phyloP scores from a whole-genome alignment of 1,140 invertebrate genomes.

The Micrasema longulum region DNA sequence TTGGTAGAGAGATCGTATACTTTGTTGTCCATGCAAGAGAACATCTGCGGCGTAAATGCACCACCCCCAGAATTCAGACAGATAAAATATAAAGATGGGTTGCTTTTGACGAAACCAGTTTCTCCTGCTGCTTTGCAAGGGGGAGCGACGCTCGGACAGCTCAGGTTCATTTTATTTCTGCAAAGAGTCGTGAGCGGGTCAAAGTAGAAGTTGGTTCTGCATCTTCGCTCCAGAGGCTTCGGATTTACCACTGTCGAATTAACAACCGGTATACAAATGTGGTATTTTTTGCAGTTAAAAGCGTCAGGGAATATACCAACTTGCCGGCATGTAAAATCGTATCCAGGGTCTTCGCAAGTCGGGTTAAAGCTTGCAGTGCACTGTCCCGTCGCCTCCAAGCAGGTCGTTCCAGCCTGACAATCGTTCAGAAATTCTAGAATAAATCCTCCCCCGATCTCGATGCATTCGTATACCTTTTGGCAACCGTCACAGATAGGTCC shows the following conservation, averaged over 20 bases:
- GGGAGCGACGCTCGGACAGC: neutral
- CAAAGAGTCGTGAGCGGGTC: conserved; percentile 27
- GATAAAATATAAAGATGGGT: conserved; percentile 38
- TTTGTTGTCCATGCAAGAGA: conserved; percentile 20
- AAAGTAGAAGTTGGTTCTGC: conserved; percentile 6
- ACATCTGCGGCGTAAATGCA: conserved; percentile 31
- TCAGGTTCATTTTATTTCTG: neutral
- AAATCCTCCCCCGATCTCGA: conserved; percentile 1
- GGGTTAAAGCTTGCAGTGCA: conserved; percentile 33
- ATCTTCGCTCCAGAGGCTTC: neutral
- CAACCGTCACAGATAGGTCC: conserved; percentile 24
- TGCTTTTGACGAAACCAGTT: neutral
- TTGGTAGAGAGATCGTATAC: neutral
- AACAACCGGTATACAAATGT: conserved; percentile 58
- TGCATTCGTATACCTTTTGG: conserved; percentile 3
- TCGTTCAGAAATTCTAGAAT: conserved; percentile 4
- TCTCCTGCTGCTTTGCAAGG: conserved; percentile 2
- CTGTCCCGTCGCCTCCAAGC: neutral
- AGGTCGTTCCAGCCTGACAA: conserved; percentile 33
- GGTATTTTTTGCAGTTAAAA: conserved; percentile 62
- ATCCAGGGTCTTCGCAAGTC: conserved; percentile 9
- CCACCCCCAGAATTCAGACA: conserved; percentile 17
- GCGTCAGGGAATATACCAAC: conserved; percentile 62
- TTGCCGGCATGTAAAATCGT: conserved; percentile 43
- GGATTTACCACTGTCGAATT: neutral